These are phyloP conservation scores for Romanogobio albipinnatus DNA, from an alignment of 2,113 vertebrate species.

Conservation along the genomic window DNA sequence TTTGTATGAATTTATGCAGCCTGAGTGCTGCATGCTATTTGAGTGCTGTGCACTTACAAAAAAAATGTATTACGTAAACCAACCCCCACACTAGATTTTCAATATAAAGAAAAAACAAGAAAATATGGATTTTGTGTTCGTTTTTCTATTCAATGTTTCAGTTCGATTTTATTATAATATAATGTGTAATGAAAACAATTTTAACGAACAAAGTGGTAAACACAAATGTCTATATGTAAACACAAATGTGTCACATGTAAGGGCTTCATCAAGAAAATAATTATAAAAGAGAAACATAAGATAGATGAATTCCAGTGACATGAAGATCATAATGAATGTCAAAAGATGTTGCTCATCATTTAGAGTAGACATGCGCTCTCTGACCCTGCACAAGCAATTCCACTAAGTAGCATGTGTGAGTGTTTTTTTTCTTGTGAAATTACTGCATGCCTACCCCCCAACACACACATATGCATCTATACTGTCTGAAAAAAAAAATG, in stretches of 20 bases:
- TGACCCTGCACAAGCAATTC: slow-evolving; percentile 27
- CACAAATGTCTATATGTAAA: not conserved
- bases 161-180: too few species aligned
- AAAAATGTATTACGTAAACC: too few species aligned
- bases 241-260: not conserved
- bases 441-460: not conserved
- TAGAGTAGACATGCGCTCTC: slow-evolving; percentile 23
- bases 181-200: not conserved
- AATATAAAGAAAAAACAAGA: too few species aligned
- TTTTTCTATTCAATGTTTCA: too few species aligned
- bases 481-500: slow-evolving; percentile 3
- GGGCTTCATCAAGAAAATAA: not conserved
- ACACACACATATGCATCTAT: slow-evolving; percentile 18
- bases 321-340: slow-evolving; percentile 16
- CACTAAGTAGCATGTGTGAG: slow-evolving; percentile 6
- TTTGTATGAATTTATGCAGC: not conserved
- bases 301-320: not conserved
- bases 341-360: slow-evolving; percentile 40
- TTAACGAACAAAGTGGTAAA: not conserved
- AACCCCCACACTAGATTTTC: too few species aligned
- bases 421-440: not conserved
- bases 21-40: not conserved
- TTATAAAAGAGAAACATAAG: not conserved
- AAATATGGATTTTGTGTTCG: too few species aligned
- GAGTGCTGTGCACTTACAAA: too few species aligned